Conservation (phyloP, 2,797 vertebrate species). For the Anisognathus igniventris region DNA sequence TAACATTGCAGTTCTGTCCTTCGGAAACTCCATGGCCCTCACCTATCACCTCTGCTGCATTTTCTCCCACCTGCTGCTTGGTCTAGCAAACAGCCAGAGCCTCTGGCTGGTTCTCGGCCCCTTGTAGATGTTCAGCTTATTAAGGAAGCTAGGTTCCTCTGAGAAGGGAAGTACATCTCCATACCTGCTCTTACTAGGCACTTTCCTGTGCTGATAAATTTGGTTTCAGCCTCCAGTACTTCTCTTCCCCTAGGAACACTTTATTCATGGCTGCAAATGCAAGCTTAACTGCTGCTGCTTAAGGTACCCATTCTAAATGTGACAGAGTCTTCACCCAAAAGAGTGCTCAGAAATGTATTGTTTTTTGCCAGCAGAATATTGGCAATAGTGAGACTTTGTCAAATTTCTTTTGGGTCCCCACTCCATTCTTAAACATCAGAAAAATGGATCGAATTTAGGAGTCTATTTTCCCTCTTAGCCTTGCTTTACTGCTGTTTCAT, state of each 20-base stretch:
- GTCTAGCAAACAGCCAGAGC: neutral
- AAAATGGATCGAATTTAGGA: neutral
- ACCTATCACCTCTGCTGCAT: neutral
- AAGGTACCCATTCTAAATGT: neutral
- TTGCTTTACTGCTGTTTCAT: neutral
- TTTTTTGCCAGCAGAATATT: neutral
- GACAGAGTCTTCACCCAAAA: neutral
- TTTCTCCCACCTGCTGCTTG: neutral
- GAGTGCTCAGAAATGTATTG: neutral
- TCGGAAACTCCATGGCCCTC: fast-evolving
- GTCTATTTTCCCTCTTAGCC: neutral
- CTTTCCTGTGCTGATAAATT: neutral
- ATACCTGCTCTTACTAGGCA: neutral
- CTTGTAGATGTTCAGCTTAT: neutral
- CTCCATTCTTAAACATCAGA: neutral
- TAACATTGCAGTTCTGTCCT: neutral
- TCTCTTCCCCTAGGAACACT: neutral
- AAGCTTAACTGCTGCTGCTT: fast-evolving
- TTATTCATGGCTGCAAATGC: neutral
- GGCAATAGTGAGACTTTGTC: neutral
- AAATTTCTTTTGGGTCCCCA: neutral
- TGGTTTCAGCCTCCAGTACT: neutral
- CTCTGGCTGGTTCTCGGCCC: neutral
- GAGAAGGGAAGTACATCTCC: neutral
- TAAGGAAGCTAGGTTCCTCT: neutral